Base-by-base conservation (phyloP, 2,797 vertebrate species). In the Ptychobarbus kaznakovi region DNA sequence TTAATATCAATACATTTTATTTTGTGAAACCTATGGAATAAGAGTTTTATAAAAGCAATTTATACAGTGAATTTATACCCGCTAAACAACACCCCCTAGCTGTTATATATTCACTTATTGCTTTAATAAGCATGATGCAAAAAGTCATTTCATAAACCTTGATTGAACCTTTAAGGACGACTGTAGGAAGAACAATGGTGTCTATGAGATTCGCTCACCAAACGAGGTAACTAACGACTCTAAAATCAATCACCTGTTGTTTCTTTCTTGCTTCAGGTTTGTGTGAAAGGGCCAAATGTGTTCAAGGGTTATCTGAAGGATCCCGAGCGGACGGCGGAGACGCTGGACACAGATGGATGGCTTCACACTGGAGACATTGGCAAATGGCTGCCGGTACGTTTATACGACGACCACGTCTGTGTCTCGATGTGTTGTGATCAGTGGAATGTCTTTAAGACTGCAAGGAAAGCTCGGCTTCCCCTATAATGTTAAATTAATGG, bases 281-380 rank as follows among this genome's bases (percentile, higher is more conserved):
- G 98, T 90, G 98, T 99, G 88, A 98, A 97, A 92, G 98, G 98
- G 89, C 96, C 98, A 25, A 99, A 99, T 3, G 98, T 99, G 72
- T 99, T 99, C 89, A 99, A 97, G 91, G 98, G 98, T 89, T 99
- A 99, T 89, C 94, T 99, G 90, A 99, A 99, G 94, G 98, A 99
- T 86, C 95, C 95, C 0, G 96, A 96, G 89, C 96, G 94, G 92
- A 98, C 98, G 0, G 92, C 93, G 0, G 98, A 99, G 91, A 97
- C 98, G 0, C 92, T 99, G 92, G 98, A 99, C 86, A 40, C 93
- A 3, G 96, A 97, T 0, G 96, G 96, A 56, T 99, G 98, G 98
- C 97, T 99, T 83, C 97, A 99, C 93, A 99, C 97, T 0, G 98
- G 98, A 86, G 98, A 99, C 91, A 96, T 99, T 2, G 98, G 98